These are phyloP conservation scores for Cnemophilus loriae DNA, from an alignment of 2,113 vertebrate genomes.

Conservation along the genomic window DNA sequence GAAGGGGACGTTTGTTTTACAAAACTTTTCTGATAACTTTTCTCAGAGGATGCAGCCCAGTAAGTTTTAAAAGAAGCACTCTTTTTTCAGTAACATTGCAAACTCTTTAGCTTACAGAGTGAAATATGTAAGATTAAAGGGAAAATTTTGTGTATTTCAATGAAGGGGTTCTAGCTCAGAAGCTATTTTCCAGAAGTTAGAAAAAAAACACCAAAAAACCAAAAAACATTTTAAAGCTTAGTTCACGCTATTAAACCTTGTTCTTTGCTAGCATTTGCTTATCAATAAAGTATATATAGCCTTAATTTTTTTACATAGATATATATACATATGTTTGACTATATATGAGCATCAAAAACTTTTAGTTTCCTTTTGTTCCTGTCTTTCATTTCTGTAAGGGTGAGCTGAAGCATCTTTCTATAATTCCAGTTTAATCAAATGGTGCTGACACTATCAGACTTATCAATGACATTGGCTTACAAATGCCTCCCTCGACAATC, in stretches of 20 bases:
- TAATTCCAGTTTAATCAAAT: neutral
- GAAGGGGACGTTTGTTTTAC: neutral
- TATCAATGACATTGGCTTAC: neutral
- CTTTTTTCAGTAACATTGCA: neutral
- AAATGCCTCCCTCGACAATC: neutral
- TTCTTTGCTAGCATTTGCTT: neutral
- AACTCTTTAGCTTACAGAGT: neutral
- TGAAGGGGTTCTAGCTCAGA: neutral
- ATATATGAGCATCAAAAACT: rapidly evolving
- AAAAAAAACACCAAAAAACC: neutral
- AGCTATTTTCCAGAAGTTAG: neutral
- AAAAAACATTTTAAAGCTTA: neutral
- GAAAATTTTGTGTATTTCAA: neutral
- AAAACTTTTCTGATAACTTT: neutral
- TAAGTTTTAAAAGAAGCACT: neutral
- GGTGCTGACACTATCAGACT: neutral
- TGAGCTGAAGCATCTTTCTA: neutral
- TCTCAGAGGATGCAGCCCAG: neutral
- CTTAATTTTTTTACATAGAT: neutral
- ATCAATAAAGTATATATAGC: neutral
- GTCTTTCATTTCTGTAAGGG: neutral
- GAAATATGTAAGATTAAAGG: neutral
- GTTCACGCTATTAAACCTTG: neutral
- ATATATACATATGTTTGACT: neutral
- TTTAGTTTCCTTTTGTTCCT: neutral